Percentiles rank a stretch among this genome's conserved stretches.
Evolutionary conservation across 2,113 vertebrate species (phyloP).

Genomic region (Charadrius vociferus): DNA sequence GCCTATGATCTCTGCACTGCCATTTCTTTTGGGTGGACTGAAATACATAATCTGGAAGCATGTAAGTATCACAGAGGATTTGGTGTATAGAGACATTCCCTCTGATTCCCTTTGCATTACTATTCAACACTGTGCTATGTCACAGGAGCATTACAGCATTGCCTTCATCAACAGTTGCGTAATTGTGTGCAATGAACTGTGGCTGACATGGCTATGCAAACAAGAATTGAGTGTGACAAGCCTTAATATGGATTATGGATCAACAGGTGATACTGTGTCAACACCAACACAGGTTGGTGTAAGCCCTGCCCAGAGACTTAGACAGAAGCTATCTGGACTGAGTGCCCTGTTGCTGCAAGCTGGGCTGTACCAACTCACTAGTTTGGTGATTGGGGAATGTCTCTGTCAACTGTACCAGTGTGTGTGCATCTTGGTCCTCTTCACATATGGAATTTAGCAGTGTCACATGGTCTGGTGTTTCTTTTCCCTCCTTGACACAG

Average conservation of each 20-base stretch:
- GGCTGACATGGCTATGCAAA: background rate
- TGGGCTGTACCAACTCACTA: background rate
- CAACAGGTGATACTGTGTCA: background rate
- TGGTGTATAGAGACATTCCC: background rate
- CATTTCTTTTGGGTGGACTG: background rate
- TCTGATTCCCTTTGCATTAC: background rate
- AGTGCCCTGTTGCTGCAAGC: background rate
- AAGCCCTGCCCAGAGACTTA: background rate
- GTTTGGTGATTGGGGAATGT: background rate
- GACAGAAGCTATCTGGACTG: fast-evolving
- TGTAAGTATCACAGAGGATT: background rate
- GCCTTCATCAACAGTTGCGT: background rate
- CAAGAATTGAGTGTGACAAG: background rate
- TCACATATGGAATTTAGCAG: background rate
- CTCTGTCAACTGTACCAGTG: background rate
- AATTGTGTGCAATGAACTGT: background rate
- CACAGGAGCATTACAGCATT: background rate
- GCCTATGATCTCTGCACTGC: background rate
- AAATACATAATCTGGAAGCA: background rate
- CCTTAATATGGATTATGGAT: background rate
- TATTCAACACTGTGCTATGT: background rate
- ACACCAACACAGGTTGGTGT: background rate
- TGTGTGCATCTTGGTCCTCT: background rate
- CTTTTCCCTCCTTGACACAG: background rate
- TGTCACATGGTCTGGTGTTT: background rate